Evolutionary conservation across 1,140 invertebrate genomes (phyloP).

Genomic region (Archivesica marissinica): DNA sequence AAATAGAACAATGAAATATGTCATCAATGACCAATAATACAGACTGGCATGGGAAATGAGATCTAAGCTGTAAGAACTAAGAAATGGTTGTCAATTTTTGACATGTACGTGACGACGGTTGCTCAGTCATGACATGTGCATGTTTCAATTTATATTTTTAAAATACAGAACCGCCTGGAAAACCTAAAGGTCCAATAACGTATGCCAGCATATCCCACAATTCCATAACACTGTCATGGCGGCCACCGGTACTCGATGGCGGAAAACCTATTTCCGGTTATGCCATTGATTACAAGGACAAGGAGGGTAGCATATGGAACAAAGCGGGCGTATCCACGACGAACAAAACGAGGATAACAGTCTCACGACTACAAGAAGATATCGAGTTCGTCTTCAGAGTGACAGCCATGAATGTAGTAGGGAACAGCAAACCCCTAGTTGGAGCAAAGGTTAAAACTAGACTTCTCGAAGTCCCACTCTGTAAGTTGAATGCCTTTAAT

Average conservation of each 20-base stretch:
- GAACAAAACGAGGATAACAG: neutral
- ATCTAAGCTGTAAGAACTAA: too few relatives aligned
- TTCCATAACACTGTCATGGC: conserved; percentile 50
- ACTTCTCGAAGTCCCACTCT: conserved; percentile 49
- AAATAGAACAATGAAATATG: too few relatives aligned
- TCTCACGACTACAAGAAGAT: conserved; percentile 19
- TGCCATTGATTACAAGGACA: conserved; percentile 39
- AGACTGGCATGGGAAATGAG: too few relatives aligned
- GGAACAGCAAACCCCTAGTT: conserved; percentile 37
- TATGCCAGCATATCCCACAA: conserved; percentile 22
- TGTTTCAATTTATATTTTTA: neutral
- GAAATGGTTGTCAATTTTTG: too few relatives aligned
- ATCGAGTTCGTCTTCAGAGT: conserved; percentile 26
- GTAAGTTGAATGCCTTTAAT: conserved; percentile 26
- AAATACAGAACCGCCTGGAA: conserved; percentile 28
- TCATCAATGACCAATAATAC: too few relatives aligned
- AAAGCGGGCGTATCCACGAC: conserved; percentile 35
- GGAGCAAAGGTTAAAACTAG: conserved; percentile 36
- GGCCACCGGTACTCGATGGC: conserved; percentile 28
- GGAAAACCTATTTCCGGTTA: conserved; percentile 47
- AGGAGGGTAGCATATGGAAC: neutral
- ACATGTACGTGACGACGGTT: too few relatives aligned
- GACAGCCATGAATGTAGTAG: conserved; percentile 37
- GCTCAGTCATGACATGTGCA: too few relatives aligned
- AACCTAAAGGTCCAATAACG: conserved; percentile 42